Conservation (phyloP, 2,888 invertebrate species). For the Drosophila ezoana region DNA sequence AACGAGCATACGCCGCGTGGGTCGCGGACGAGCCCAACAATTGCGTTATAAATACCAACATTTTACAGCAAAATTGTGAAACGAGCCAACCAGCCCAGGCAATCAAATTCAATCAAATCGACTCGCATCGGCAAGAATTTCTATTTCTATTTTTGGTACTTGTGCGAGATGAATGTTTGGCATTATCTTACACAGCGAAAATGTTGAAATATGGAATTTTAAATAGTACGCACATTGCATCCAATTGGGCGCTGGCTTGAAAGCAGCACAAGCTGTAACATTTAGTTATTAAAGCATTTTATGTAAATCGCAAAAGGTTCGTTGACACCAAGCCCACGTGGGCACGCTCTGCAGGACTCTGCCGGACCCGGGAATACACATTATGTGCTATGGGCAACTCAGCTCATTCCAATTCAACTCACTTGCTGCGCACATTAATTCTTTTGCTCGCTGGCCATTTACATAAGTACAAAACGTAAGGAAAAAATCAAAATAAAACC, state of each 20-base stretch:
- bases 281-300: conserved; percentile 48
- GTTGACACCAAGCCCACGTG: conserved; percentile 9
- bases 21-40: conserved; percentile 36
- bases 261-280: conserved; percentile 25
- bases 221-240: conserved; percentile 12
- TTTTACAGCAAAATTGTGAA: conserved; percentile 57
- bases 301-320: conserved; percentile 53
- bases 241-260: conserved; percentile 43
- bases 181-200: conserved; percentile 1
- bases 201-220: conserved; percentile 12
- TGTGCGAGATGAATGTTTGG: conserved; percentile 9
- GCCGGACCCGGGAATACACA: neutral
- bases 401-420: conserved; percentile 66
- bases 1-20: conserved; percentile 64
- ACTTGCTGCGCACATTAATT: conserved; percentile 68
- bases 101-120: conserved; percentile 53
- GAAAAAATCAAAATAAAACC: conserved; percentile 39
- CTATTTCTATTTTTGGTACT: conserved; percentile 38
- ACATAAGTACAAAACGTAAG: conserved; percentile 55
- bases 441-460: conserved; percentile 66
- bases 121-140: conserved; percentile 27
- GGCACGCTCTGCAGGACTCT: neutral
- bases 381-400: neutral
- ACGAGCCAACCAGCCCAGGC: conserved; percentile 18
- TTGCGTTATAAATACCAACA: conserved; percentile 61